Evolutionary conservation across 2,797 vertebrate genomes (phyloP).

Genomic region (Gymnothorax javanicus): DNA sequence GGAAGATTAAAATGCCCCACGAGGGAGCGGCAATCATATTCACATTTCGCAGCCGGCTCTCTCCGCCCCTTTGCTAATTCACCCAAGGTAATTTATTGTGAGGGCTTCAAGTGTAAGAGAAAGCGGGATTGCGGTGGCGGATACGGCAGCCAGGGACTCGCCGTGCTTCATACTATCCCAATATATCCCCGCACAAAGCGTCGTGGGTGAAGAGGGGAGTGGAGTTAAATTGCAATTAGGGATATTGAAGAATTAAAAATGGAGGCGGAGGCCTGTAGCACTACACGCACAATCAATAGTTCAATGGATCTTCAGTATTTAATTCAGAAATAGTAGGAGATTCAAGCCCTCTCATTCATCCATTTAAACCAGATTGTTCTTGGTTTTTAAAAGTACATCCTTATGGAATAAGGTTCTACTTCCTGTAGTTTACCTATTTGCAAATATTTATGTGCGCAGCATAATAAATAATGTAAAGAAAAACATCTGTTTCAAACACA

Average conservation of each 20-base stretch:
- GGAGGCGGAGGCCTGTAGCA: background rate
- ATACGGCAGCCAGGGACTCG: constrained; percentile 7
- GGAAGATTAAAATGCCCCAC: constrained; percentile 8
- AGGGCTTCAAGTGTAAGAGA: constrained; percentile 8
- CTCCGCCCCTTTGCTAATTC: constrained; percentile 20
- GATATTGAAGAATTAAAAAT: background rate
- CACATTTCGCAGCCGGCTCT: background rate
- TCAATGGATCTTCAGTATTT: background rate
- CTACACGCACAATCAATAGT: background rate
- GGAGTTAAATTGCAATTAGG: background rate
- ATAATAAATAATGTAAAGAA: background rate
- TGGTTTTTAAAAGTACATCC: background rate
- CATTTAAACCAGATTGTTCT: background rate
- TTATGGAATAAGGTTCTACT: background rate
- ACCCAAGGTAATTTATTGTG: constrained; percentile 5
- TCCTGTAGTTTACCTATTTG: background rate
- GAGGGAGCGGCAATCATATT: constrained; percentile 21
- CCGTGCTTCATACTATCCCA: background rate
- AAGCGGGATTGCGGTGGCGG: background rate
- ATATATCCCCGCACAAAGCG: background rate
- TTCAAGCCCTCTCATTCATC: background rate
- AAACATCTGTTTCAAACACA: background rate
- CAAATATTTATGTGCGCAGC: background rate
- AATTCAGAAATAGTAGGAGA: background rate
- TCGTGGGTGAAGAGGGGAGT: background rate